Base-by-base conservation (phyloP, 2,888 invertebrate species). In the Andrena dorsata region DNA sequence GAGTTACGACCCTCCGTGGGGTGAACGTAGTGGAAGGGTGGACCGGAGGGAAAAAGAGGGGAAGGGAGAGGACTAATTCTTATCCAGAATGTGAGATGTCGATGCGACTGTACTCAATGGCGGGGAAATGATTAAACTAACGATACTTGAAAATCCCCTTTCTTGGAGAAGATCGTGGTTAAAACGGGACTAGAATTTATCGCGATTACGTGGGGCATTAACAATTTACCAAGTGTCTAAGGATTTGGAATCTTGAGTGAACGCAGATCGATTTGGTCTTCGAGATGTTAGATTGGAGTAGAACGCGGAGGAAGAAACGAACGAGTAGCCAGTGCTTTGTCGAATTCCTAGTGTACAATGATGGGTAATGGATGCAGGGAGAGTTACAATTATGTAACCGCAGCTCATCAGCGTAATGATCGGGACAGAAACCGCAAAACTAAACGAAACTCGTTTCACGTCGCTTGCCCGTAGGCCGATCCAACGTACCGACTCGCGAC, bases 341-440 rank as follows among this genome's bases (percentile, higher is more conserved):
- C 20, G 23, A 56, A 26, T 56, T 10, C 23, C 7, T 23, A 26
- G 56, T 23, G 23, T 23, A 51, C 20, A 51, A 51, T 56, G 20
- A 41, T 56, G 56, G 23, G 13, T 5, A 41, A 61, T 32, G 53
- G 23, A 51, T 69, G 69, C 41, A 76, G 61, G 26, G 61, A 23
- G 30, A 32, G 68, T 30, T 51, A 13, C 64, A 83, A 86, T 90
- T 86, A 90, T 86, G 87, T 79, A 90, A 90, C 89, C 88, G 83
- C 88, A 84, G 86, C 89, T 89, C 89, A 88, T 90, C 89, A 89
- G 80, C 83, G 85, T 89, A 89, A 89, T 89, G 75, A 70, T 61
- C 68, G 53, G 41, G 20, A 53, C 60, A 26, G 30, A 68, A 64
- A 83, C 85, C 80, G 74, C 80, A 83, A 51, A 56, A 76, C 75